Percentiles rank a stretch among this genome's conserved stretches.
Conservation (phyloP, 2,888 invertebrate species). For the Copidosoma aretas region DNA sequence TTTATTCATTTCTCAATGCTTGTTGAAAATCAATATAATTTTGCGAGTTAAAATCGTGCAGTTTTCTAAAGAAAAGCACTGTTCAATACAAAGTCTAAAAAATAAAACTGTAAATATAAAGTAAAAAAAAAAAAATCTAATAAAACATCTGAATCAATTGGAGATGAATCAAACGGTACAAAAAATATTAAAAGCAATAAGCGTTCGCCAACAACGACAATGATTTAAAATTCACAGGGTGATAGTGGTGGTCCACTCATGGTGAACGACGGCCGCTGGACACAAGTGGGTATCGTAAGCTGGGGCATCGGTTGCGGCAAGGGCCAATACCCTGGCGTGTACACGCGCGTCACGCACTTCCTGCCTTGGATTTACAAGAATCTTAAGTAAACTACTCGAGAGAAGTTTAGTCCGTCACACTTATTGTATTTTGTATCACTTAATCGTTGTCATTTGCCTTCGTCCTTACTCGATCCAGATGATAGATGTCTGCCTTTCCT, state of each 20-base stretch:
- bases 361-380: conserved; percentile 88
- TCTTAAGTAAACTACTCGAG: conserved; percentile 66
- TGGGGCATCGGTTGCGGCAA: conserved; percentile 94
- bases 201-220: neutral
- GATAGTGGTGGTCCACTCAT: conserved; percentile 89
- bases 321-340: conserved; percentile 90
- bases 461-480: conserved; percentile 30
- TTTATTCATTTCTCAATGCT: neutral
- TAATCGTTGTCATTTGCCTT: conserved; percentile 14
- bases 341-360: conserved; percentile 83
- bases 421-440: conserved; percentile 3
- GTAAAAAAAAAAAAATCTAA: neutral
- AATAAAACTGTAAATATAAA: neutral
- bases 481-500: conserved; percentile 23
- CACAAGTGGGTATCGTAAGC: conserved; percentile 86
- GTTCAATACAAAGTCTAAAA: neutral
- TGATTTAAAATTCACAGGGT: conserved; percentile 67
- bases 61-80: neutral
- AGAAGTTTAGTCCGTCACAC: conserved; percentile 27
- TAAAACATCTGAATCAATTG: neutral
- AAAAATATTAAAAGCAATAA: neutral
- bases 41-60: neutral
- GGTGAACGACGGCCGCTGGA: conserved; percentile 80
- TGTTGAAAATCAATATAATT: neutral
- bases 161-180: neutral